A percentile compares a stretch with the other conserved stretches of the same genome.
phyloP scores from a whole-genome alignment of 2,888 invertebrate species.

The Drosophila nr. medialis region DNA sequence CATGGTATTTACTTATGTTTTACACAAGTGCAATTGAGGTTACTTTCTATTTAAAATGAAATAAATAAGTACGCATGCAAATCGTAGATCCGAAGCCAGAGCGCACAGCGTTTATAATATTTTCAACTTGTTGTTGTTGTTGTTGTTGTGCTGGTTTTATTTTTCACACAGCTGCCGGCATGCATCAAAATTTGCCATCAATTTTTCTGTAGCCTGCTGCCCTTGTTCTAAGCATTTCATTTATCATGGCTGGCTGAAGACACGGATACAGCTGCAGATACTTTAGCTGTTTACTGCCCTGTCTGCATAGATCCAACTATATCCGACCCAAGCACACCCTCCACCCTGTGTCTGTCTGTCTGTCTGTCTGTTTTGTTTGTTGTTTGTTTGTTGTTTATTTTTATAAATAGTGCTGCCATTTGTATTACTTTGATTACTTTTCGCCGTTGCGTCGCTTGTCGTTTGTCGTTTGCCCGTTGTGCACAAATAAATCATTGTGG shows the following conservation, averaged over 20 bases:
- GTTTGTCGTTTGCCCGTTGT: conserved; percentile 36
- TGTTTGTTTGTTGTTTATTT: conserved; percentile 62
- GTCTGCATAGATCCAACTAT: background rate
- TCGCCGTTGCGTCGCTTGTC: conserved; percentile 18
- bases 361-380: background rate
- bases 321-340: background rate
- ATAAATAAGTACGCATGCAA: conserved; percentile 71
- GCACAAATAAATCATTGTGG: conserved; percentile 70
- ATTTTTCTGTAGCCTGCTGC: conserved; percentile 52
- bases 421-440: conserved; percentile 79
- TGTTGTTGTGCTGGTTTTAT: conserved; percentile 41
- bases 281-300: conserved; percentile 23
- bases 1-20: conserved; percentile 68
- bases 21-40: conserved; percentile 78
- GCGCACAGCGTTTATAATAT: conserved; percentile 29
- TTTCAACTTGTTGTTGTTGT: conserved; percentile 24
- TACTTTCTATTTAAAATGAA: conserved; percentile 77
- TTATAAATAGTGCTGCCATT: conserved; percentile 70
- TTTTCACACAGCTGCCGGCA: conserved; percentile 70
- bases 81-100: conserved; percentile 48
- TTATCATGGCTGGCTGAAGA: conserved; percentile 21
- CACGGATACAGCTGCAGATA: conserved; percentile 12
- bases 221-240: conserved; percentile 50
- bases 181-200: conserved; percentile 78
- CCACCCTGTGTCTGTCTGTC: background rate